Evolutionary conservation across 1,140 invertebrate genomes (phyloP).

Genomic region (Aphis craccivora): DNA sequence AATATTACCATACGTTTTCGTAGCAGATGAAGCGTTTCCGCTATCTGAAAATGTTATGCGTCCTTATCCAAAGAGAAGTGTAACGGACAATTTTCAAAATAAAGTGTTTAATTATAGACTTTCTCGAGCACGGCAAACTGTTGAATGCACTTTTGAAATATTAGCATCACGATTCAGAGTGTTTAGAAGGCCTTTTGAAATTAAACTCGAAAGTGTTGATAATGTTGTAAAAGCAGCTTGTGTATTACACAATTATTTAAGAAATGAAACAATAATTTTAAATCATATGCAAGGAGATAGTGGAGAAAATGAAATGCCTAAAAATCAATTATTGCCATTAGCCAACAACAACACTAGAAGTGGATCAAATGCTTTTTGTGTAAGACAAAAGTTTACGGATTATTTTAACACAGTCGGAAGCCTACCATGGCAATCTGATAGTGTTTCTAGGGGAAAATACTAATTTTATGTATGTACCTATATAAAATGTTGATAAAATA

Average conservation of each 20-base stretch:
- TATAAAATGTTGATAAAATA: too few relatives aligned
- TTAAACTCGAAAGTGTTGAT: background rate
- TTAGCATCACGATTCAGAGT: constrained; percentile 65
- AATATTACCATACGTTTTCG: constrained; percentile 61
- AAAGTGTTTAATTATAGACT: constrained; percentile 64
- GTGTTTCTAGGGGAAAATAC: too few relatives aligned
- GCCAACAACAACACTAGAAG: background rate
- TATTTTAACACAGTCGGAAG: too few relatives aligned
- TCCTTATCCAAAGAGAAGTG: constrained; percentile 65
- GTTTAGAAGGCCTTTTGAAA: constrained; percentile 62
- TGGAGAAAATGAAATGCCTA: background rate
- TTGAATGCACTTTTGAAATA: constrained; percentile 69
- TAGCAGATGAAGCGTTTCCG: constrained; percentile 67
- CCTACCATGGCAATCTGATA: too few relatives aligned
- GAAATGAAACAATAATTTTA: background rate
- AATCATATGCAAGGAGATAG: background rate
- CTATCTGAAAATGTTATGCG: constrained; percentile 65
- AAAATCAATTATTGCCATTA: background rate
- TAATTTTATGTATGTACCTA: too few relatives aligned
- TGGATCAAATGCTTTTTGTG: background rate
- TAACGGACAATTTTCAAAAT: constrained; percentile 63
- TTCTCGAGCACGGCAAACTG: constrained; percentile 63
- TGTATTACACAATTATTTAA: background rate
- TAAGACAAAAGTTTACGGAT: too few relatives aligned
- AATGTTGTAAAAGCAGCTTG: background rate